Evolutionary conservation across 2,797 vertebrate species (phyloP).

Genomic region (Alcedo quadribrachys): DNA sequence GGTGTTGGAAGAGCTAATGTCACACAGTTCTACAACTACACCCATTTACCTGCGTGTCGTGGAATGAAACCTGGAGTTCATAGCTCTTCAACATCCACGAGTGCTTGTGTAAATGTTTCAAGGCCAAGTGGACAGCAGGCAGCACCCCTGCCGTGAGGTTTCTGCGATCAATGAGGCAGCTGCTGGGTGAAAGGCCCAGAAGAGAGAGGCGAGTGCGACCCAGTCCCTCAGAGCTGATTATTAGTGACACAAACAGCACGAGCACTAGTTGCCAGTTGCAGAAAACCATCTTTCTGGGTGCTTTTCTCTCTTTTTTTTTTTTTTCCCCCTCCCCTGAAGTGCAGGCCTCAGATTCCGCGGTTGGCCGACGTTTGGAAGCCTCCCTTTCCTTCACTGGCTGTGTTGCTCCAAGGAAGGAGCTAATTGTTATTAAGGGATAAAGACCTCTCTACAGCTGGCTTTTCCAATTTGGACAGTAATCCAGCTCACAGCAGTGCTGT

Average conservation of each 20-base stretch:
- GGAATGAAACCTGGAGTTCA: slow-evolving; percentile 69
- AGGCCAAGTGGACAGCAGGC: slow-evolving; percentile 67
- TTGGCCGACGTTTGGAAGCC: slow-evolving; percentile 48
- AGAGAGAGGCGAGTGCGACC: slow-evolving; percentile 57
- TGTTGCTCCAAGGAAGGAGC: slow-evolving; percentile 81
- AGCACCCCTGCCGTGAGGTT: slow-evolving; percentile 66
- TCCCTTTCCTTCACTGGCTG: slow-evolving; percentile 54
- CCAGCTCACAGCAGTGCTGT: slow-evolving; percentile 81
- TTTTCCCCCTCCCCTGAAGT: slow-evolving; percentile 55
- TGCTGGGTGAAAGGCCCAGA: slow-evolving; percentile 66
- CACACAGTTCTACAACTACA: neutral
- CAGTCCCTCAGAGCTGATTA: slow-evolving; percentile 47
- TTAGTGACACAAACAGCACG: slow-evolving; percentile 54
- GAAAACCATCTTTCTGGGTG: slow-evolving; percentile 63
- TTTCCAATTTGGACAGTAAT: slow-evolving; percentile 88
- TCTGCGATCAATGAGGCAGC: slow-evolving; percentile 44
- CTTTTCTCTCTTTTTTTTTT: slow-evolving; percentile 43
- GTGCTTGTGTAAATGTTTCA: slow-evolving; percentile 68
- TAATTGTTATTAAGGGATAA: slow-evolving; percentile 94
- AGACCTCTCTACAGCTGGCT: slow-evolving; percentile 88
- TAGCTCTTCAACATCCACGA: slow-evolving; percentile 70
- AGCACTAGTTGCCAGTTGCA: slow-evolving; percentile 58
- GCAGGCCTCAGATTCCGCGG: slow-evolving; percentile 41
- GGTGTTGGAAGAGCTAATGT: too few species aligned
- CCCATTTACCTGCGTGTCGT: slow-evolving; percentile 70